Base-by-base conservation (phyloP, 2,888 invertebrate species). In the Cephus sareptanus region DNA sequence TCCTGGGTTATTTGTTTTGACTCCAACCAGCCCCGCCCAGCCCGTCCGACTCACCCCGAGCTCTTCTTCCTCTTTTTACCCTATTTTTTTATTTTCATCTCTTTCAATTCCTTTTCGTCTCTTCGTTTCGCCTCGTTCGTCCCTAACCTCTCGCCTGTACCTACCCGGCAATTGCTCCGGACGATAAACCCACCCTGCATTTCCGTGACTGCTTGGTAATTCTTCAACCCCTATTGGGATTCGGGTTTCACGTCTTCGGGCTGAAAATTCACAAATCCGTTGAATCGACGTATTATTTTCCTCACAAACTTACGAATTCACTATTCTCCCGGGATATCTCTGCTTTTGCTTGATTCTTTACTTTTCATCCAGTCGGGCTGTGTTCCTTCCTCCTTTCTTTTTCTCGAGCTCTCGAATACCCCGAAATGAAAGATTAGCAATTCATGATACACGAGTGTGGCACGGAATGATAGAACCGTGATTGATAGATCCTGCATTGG, bases 1-100 rank as follows among this genome's bases (percentile, higher is more conserved):
- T 90, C 86, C 87, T 83, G 85, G 85, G 87, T 90, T 89, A 90
- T 90, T 90, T 89, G 89, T 90, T 90, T 88, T 87, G 88, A 90
- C 88, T 86, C 86, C 83, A 83, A 83, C 84, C 77, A 79, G 89
- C 85, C 80, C 89, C 90, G 89, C 90, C 90, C 89, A 88, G 37
- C 84, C 86, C 86, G 86, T 89, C 87, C n/a, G 70, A 15, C 30
- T 13, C 77, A 1, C 75, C 76, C 75, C 56, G 15, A 9, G 35
- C 56, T 71, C 30, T 30, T 15, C 33, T 0, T 71, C 71, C 34
- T 11, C 33, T 15, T 30, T 30, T 15, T 15, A 13, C 2, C 11
- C 70, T n/a, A 31, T 34, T 15, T 34, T 71, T 23, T 71, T 11
- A 30, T 31, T 34, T 71, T 34, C 34, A 13, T 71, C 71, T 71